Evolutionary conservation across 2,113 vertebrate genomes (phyloP), one percentile per base, ranked within the genome.

Genomic region (Gambusia holbrooki): DNA sequence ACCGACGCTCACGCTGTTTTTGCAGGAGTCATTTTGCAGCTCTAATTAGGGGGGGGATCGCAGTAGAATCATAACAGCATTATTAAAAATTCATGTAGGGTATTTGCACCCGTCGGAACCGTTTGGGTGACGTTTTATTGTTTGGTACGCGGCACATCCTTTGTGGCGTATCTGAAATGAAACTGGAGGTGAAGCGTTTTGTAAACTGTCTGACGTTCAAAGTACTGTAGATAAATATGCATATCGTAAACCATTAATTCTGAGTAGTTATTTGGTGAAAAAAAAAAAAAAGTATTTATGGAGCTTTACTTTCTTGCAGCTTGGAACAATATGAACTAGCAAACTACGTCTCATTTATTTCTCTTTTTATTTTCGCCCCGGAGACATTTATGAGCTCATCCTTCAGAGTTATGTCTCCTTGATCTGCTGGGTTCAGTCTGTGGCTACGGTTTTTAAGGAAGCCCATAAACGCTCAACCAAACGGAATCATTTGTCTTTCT

Each of bases 61-160:
- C 90, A 77, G 78, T 93, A 93, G 90, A 82, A 93, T 89, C 90
- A 93, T 89, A 91, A 91, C 88, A 87, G 81, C 89, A 82, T 91
- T 37, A 93, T 94, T 88, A 93, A 94, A 92, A 87, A 94, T 93
- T 91, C 77, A 93, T 94, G 91, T 92, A 92, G 78, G 82, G 92
- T 94, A 92, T 94, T 94, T 94, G 92, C 92, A 94, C 90, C 91
- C 92, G 93, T 91, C 83, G 69, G 88, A 91, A 89, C 69, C 67
- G 58, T 92, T 93, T 89, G 84, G 85, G 14, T 81, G 89, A 90
- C 84, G 80, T 88, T 88, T 89, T 88, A 80, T 88, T 92, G 92
- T 91, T 93, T 86, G 89, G 89, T 86, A 86, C 89, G 82, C 66
- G 73, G 72, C 75, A 74, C 74, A 86, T 93, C 61, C 85, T 90